Evolutionary conservation across 2,888 invertebrate species (phyloP), one percentile per base, ranked within the genome.

Genomic region (Xestia rhomboidea): DNA sequence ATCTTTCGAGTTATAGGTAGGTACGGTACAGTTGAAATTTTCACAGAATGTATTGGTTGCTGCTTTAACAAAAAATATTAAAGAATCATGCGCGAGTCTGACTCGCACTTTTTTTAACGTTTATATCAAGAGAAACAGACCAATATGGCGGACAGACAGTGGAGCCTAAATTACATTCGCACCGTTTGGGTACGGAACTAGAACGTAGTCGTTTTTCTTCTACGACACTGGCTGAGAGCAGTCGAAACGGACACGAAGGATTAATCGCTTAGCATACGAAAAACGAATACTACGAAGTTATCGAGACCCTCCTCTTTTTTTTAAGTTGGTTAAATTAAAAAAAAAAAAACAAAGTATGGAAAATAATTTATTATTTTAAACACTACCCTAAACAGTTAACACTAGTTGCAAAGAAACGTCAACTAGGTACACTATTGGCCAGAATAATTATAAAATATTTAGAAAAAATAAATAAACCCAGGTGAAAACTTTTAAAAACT

Each of bases 291-390:
- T 54, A 11, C n/a, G n/a, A 54, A 54, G 11, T n/a, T n/a, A n/a
- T 57, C 27, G 13, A 21, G 6, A 21, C 38, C 13, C 1, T 30
- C 5, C 24, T 49, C n/a, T 27, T 21, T 41, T 41, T 30, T n/a
- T 30, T 8, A 24, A 66, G n/a, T 46, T 21, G 10, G 27, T 1
- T 24, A 41, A 18, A 38, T n/a, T 34, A 10, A 51, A 63, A 41
- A 10, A 51, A 63, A 41, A n/a, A 77, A 49, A 18, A 60, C n/a
- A 1, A 44, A 64, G 1, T 74, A 68, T 69, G 67, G 63, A 69
- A 73, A 87, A 85, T 84, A 88, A 81, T 88, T 88, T 88, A 87
- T 76, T 87, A 79, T 66, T 74, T 77, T 81, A 82, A 73, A 77
- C 80, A 80, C 69, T 81, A 82, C 57, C 89, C 81, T 85, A 86